These are phyloP conservation scores for Apoderus coryli DNA, from an alignment of 2,888 invertebrate genomes.

Conservation along the genomic window DNA sequence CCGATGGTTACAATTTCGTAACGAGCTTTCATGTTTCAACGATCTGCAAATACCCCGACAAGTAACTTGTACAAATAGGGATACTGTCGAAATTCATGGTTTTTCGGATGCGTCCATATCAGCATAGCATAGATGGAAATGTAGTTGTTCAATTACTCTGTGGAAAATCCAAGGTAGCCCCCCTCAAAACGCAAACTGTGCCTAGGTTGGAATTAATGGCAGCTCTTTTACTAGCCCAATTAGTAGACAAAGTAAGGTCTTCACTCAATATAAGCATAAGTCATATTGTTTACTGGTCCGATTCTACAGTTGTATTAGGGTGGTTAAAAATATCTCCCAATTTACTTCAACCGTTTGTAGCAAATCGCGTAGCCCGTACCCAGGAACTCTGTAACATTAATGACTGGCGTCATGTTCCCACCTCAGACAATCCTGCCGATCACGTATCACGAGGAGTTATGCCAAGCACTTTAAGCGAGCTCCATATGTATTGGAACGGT, in stretches of 20 bases:
- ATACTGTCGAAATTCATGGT: too few species aligned
- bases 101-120: too few species aligned
- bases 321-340: slow-evolving; percentile 6
- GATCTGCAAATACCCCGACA: too few species aligned
- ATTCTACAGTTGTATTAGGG: slow-evolving; percentile 5
- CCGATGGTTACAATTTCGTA: too few species aligned
- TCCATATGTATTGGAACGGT: slow-evolving; percentile 1
- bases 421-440: slow-evolving; percentile 5
- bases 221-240: slow-evolving; percentile 4
- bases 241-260: slow-evolving; percentile 2
- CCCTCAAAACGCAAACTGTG: slow-evolving; percentile 1
- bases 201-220: slow-evolving; percentile 4
- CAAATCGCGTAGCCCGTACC: slow-evolving; percentile 6
- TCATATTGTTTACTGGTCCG: slow-evolving; percentile 3
- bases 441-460: slow-evolving; percentile 2
- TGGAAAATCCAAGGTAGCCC: too few species aligned
- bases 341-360: slow-evolving; percentile 6
- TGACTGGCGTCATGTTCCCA: slow-evolving; percentile 3
- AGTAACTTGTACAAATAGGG: too few species aligned
- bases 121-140: too few species aligned
- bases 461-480: neutral
- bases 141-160: too few species aligned
- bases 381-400: neutral
- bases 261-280: slow-evolving; percentile 3
- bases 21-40: too few species aligned